Percentiles rank a stretch among this genome's conserved stretches.
These are phyloP conservation scores for Bombycilla garrulus DNA, from an alignment of 2,113 vertebrate genomes.

Conservation along the genomic window DNA sequence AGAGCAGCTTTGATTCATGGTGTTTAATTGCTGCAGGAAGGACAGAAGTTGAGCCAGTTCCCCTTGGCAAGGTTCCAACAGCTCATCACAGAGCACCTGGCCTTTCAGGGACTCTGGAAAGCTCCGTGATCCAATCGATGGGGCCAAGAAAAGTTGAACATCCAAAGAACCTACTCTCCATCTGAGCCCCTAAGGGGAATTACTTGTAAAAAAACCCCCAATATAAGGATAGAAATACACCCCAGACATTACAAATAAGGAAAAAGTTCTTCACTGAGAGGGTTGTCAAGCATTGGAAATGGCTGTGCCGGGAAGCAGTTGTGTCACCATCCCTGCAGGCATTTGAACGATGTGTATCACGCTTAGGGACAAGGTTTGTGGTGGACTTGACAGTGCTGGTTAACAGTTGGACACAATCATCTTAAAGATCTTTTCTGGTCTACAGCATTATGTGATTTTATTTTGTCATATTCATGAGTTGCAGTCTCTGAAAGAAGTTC, in stretches of 20 bases:
- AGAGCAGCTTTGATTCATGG: neutral
- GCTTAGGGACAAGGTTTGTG: neutral
- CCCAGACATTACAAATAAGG: neutral
- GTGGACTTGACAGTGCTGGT: neutral
- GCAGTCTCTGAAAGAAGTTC: neutral
- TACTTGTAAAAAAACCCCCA: neutral
- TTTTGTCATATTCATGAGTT: neutral
- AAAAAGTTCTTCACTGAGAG: neutral
- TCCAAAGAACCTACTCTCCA: neutral
- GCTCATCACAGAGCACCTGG: neutral
- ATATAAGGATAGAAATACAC: neutral
- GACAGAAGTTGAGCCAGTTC: neutral
- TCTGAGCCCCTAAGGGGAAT: neutral
- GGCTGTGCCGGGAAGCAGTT: rapidly evolving
- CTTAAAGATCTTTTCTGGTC: neutral
- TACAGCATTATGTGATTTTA: neutral
- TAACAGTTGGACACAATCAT: neutral
- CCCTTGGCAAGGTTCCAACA: neutral
- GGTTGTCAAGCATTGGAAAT: neutral
- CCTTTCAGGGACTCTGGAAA: neutral
- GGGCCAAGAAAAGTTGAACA: neutral
- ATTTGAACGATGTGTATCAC: neutral
- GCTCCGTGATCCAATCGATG: neutral
- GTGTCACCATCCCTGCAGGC: neutral
- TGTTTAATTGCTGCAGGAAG: neutral